These are phyloP conservation scores for Notamacropus eugenii DNA, from an alignment of 2,797 vertebrate species.

Conservation along the genomic window DNA sequence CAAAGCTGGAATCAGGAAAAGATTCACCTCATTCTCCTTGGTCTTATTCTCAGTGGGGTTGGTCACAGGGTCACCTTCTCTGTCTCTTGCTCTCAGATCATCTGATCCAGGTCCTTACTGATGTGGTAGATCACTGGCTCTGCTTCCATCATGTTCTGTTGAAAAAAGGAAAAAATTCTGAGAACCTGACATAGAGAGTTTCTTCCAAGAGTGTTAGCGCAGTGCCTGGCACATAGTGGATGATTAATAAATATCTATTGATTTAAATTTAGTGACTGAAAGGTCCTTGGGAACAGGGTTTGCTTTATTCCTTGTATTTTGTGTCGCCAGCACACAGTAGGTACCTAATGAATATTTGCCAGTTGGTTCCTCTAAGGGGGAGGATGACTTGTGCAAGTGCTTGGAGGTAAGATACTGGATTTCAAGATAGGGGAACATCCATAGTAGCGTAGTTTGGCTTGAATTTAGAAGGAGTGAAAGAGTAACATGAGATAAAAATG, in stretches of 20 bases:
- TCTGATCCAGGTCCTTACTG: not conserved
- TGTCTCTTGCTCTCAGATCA: not conserved
- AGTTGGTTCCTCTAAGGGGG: not conserved
- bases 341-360: not conserved
- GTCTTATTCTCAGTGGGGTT: not conserved
- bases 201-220: not conserved
- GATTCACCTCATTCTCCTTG: not conserved
- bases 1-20: not conserved
- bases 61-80: not conserved
- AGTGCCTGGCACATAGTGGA: not conserved
- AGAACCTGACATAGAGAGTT: not conserved
- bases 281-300: not conserved
- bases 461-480: not conserved
- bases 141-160: not conserved
- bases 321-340: not conserved
- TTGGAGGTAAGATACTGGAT: not conserved
- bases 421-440: not conserved
- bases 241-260: not conserved
- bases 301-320: not conserved
- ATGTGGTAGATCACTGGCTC: not conserved
- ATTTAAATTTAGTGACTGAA: not conserved
- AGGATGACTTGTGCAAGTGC: not conserved
- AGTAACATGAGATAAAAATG: not conserved
- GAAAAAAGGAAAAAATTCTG: not conserved
- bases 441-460: not conserved